phyloP scores from a whole-genome alignment of 2,113 vertebrate genomes.

The Artemisiospiza belli region DNA sequence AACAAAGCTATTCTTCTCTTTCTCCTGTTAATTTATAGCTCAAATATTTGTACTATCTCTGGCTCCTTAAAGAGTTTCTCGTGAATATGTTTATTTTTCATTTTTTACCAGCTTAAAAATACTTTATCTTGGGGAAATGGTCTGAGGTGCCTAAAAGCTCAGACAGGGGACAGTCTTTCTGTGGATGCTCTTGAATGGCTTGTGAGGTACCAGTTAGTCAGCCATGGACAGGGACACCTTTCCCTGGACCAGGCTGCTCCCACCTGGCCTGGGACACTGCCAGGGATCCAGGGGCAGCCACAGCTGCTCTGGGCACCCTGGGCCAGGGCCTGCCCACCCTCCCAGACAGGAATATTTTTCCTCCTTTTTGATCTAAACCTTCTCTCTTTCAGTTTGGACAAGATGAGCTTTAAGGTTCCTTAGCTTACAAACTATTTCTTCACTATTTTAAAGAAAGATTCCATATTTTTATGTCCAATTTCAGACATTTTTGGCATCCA shows the following conservation, averaged over 20 bases:
- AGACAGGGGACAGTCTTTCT: neutral
- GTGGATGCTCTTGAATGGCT: neutral
- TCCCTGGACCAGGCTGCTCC: neutral
- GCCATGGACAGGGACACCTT: neutral
- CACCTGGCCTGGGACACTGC: neutral
- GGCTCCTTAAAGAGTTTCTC: neutral
- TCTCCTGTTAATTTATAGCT: neutral
- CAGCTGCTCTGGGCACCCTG: neutral
- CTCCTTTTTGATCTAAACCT: neutral
- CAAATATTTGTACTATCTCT: neutral
- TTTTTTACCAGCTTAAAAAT: neutral
- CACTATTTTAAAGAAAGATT: neutral
- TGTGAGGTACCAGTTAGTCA: neutral
- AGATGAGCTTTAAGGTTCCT: neutral
- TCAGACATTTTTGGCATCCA: neutral
- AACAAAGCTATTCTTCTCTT: neutral
- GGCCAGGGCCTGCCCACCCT: fast-evolving
- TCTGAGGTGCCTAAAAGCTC: neutral
- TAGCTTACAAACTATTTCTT: neutral
- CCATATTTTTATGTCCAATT: neutral
- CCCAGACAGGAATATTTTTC: neutral
- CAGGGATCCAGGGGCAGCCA: neutral
- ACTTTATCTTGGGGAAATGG: neutral
- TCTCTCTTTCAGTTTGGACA: neutral
- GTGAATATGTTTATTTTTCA: neutral